Percentiles rank a stretch among this genome's conserved stretches.
These are phyloP conservation scores for Molorchus minor DNA, from an alignment of 2,888 invertebrate species.

Conservation along the genomic window DNA sequence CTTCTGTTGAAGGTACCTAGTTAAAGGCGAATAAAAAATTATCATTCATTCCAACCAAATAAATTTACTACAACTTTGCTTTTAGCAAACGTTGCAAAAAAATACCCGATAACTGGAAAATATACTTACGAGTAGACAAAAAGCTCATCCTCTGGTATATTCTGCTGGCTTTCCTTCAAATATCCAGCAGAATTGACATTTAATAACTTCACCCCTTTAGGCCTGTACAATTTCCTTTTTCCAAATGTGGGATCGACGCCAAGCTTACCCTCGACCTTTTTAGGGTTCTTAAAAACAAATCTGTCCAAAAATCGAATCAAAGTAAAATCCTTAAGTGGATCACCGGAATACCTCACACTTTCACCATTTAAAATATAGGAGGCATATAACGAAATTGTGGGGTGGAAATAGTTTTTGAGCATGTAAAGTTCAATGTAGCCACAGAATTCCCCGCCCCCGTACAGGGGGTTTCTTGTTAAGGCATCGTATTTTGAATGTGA, in stretches of 20 bases:
- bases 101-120: background rate
- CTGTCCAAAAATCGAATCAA: slow-evolving; percentile 91
- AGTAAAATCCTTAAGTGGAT: slow-evolving; percentile 93
- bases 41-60: background rate
- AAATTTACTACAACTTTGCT: too few relatives aligned
- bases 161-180: slow-evolving; percentile 71
- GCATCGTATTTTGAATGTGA: slow-evolving; percentile 70
- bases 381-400: slow-evolving; percentile 90
- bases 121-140: slow-evolving; percentile 72
- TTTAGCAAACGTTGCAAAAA: too few relatives aligned
- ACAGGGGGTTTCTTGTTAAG: slow-evolving; percentile 82
- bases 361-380: slow-evolving; percentile 76
- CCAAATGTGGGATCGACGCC: slow-evolving; percentile 74
- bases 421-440: slow-evolving; percentile 79
- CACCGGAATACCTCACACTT: slow-evolving; percentile 85
- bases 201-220: slow-evolving; percentile 75
- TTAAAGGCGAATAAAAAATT: slow-evolving; percentile 35
- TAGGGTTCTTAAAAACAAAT: slow-evolving; percentile 95
- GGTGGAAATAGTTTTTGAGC: slow-evolving; percentile 85
- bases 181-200: slow-evolving; percentile 79
- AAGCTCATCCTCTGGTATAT: slow-evolving; percentile 90
- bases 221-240: slow-evolving; percentile 72
- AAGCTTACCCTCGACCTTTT: slow-evolving; percentile 68
- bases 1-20: slow-evolving; percentile 69
- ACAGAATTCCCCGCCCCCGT: slow-evolving; percentile 78